phyloP scores from a whole-genome alignment of 2,113 vertebrate species.

The Rhabdomys dilectus region DNA sequence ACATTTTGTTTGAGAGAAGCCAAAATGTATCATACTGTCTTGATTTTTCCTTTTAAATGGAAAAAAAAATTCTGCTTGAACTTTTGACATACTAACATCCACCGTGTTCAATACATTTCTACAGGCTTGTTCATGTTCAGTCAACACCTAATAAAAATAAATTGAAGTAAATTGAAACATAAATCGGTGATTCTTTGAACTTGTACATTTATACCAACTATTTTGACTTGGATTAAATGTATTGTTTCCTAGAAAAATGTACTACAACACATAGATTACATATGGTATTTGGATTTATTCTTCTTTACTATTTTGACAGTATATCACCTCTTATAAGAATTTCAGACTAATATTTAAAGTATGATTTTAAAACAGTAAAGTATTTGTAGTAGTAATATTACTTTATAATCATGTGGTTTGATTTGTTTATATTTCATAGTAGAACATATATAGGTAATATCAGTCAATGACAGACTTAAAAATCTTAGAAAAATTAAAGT shows the following conservation, averaged over 20 bases:
- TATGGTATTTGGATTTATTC: conserved; percentile 40
- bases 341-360: conserved; percentile 26
- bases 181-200: conserved; percentile 50
- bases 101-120: conserved; percentile 64
- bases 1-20: conserved; percentile 22
- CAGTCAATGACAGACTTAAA: conserved; percentile 41
- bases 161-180: background rate
- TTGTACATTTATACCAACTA: conserved; percentile 31
- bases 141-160: background rate
- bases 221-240: conserved; percentile 41
- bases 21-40: conserved; percentile 56
- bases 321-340: conserved; percentile 61
- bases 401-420: conserved; percentile 48
- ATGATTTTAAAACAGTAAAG: conserved; percentile 57
- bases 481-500: background rate
- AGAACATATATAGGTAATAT: conserved; percentile 27
- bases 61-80: conserved; percentile 68
- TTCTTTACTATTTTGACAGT: conserved; percentile 32
- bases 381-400: conserved; percentile 42
- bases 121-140: background rate
- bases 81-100: conserved; percentile 67
- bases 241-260: conserved; percentile 63
- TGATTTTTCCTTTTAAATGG: conserved; percentile 67
- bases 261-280: conserved; percentile 34
- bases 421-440: conserved; percentile 49